Conservation (phyloP, 2,797 vertebrate species). For the Cossypha heuglini region DNA sequence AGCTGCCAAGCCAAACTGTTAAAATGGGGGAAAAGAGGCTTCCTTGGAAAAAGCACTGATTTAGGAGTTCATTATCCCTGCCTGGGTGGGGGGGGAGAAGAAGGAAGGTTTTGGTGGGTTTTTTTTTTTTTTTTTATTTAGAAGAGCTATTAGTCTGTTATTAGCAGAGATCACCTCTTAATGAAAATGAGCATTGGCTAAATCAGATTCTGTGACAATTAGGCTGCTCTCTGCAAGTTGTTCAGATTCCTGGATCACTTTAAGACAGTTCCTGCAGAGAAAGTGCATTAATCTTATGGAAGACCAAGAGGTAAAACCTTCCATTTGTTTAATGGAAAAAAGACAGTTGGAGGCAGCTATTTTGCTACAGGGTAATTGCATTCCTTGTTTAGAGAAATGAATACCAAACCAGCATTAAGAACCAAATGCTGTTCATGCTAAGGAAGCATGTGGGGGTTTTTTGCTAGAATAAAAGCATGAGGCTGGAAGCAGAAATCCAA, state of each 20-base stretch:
- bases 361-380: slow-evolving; percentile 30
- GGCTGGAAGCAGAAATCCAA: neutral
- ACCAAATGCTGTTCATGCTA: neutral
- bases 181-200: slow-evolving; percentile 44
- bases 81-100: neutral
- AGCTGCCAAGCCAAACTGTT: neutral
- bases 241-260: neutral
- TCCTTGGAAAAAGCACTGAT: neutral
- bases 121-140: neutral
- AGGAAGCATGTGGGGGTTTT: neutral
- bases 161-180: slow-evolving; percentile 49
- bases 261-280: slow-evolving; percentile 33
- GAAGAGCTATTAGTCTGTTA: slow-evolving; percentile 15
- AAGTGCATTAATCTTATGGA: slow-evolving; percentile 57
- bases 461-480: neutral
- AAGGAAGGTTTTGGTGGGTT: neutral
- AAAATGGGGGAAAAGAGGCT: neutral
- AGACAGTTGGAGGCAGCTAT: slow-evolving; percentile 39
- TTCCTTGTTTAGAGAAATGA: slow-evolving; percentile 43
- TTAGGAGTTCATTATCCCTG: slow-evolving; percentile 39
- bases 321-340: slow-evolving; percentile 50
- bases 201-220: slow-evolving; percentile 39
- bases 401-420: neutral
- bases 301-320: slow-evolving; percentile 39
- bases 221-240: slow-evolving; percentile 5